Conservation (phyloP, 1,140 invertebrate species). For the Notospermus geniculatus region DNA sequence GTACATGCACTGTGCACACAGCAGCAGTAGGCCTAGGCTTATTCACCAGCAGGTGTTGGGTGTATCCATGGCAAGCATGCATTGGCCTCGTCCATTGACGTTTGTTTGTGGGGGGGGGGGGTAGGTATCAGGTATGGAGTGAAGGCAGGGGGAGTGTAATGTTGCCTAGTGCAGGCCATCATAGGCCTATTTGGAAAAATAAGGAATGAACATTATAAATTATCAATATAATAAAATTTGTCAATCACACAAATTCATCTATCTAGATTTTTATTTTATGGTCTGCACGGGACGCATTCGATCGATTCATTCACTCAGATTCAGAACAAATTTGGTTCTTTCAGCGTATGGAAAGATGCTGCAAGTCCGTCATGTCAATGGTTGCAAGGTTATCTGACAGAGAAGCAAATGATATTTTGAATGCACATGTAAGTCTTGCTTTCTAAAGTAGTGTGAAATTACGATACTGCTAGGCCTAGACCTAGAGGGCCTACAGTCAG, state of each 20-base stretch:
- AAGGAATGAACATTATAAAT: background rate
- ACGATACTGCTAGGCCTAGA: too few relatives aligned
- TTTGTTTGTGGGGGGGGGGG: too few relatives aligned
- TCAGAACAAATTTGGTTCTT: slow-evolving; percentile 38
- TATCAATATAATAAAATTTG: slow-evolving; percentile 3
- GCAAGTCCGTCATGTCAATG: slow-evolving; percentile 71
- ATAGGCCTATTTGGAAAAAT: background rate
- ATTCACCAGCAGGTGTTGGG: slow-evolving; percentile 11
- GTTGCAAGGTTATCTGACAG: slow-evolving; percentile 83
- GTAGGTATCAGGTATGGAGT: too few relatives aligned
- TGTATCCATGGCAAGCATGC: too few relatives aligned
- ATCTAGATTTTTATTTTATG: background rate
- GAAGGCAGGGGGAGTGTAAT: too few relatives aligned
- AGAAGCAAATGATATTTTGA: slow-evolving; percentile 87
- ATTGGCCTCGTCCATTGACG: too few relatives aligned
- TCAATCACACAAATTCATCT: too few relatives aligned
- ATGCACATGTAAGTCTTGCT: slow-evolving; percentile 69
- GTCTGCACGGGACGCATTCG: background rate
- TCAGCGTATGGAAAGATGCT: slow-evolving; percentile 87
- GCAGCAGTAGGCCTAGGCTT: background rate
- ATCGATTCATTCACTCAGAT: background rate
- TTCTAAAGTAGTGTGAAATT: too few relatives aligned
- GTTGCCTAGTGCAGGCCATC: too few relatives aligned
- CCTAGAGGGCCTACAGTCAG: too few relatives aligned
- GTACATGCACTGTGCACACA: background rate